Evolutionary conservation across 2,797 vertebrate species (phyloP).

Genomic region (Platyrinchus mystaceus): DNA sequence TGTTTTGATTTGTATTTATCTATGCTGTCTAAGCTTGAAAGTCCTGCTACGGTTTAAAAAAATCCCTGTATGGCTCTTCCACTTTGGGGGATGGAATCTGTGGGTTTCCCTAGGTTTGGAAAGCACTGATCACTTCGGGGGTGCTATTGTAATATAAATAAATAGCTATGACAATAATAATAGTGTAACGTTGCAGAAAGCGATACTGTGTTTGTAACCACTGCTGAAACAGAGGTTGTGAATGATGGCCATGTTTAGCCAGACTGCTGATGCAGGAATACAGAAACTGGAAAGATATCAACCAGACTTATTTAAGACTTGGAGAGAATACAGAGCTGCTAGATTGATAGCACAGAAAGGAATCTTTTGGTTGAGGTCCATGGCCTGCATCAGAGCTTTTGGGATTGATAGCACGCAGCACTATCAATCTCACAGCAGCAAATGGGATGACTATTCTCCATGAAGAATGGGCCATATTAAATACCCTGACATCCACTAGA

Average conservation of each 20-base stretch:
- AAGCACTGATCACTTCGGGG: neutral
- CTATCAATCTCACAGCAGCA: conserved; percentile 79
- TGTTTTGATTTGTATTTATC: neutral
- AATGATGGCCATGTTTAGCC: conserved; percentile 75
- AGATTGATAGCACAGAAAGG: conserved; percentile 79
- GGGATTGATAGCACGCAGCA: conserved; percentile 75
- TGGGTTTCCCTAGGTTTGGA: neutral
- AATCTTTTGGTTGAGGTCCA: conserved; percentile 80
- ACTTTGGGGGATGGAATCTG: neutral
- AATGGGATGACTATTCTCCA: conserved; percentile 76
- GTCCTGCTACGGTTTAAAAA: neutral
- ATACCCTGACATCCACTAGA: conserved; percentile 80
- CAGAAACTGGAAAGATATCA: conserved; percentile 76
- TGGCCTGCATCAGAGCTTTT: conserved; percentile 77
- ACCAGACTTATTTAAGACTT: conserved; percentile 76
- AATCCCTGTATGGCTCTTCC: neutral
- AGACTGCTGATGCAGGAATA: conserved; percentile 79
- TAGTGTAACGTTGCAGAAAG: conserved; percentile 19
- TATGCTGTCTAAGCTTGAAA: neutral
- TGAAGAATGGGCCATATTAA: conserved; percentile 82
- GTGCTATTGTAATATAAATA: conserved; percentile 32
- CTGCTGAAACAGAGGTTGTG: conserved; percentile 65
- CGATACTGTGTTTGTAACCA: conserved; percentile 55
- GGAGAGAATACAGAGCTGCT: conserved; percentile 57
- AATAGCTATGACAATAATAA: conserved; percentile 34